Base-by-base conservation (phyloP, 2,888 invertebrate genomes). In the Coremacera marginata region DNA sequence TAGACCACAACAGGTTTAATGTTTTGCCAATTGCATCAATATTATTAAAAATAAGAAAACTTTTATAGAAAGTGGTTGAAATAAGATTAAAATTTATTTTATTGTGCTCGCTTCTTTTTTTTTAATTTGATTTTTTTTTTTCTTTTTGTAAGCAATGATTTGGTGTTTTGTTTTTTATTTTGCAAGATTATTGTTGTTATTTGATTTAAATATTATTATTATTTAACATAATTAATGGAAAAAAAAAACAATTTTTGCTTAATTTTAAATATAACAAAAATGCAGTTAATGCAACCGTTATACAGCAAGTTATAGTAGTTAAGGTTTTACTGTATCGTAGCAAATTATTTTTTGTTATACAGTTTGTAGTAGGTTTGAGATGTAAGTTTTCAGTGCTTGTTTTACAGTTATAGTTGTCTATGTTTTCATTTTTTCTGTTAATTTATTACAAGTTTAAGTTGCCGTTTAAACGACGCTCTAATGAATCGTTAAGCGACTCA, bases 31-130 rank as follows among this genome's bases (percentile, higher is more conserved):
- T 8, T 16, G 14, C 9, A 63, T 27, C 31, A 31, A 31, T 62
- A 31, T 22, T 27, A 16, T 51, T 22, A 19, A 68, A 68, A 51
- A 68, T 51, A 51, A 68, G 51, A 68, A 68, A 68, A 68, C 68
- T 25, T 68, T 68, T 51, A 11, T 44, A 68, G 68, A 68, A 51
- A 68, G 51, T 68, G n/a, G 27, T 68, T 68, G 2, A 49, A 68
- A 49, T 63, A 63, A 31, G 27, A 31, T 27, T 22, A 68, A 65
- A n/a, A 49, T 68, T 68, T 49, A 68, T 51, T 68, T 68, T 68
- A 51, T 51, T 68, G 51, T 27, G 68, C 68, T 68, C 51, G 68
- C 22, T 51, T 68, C 16, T 52, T 44, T 22, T 68, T 51, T 49
- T 68, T 68, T 51, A 14, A n/a, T 49, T 44, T 68, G n/a, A n/a